Evolutionary conservation across 2,797 vertebrate species (phyloP).

Genomic region (Manis crassicaudata): DNA sequence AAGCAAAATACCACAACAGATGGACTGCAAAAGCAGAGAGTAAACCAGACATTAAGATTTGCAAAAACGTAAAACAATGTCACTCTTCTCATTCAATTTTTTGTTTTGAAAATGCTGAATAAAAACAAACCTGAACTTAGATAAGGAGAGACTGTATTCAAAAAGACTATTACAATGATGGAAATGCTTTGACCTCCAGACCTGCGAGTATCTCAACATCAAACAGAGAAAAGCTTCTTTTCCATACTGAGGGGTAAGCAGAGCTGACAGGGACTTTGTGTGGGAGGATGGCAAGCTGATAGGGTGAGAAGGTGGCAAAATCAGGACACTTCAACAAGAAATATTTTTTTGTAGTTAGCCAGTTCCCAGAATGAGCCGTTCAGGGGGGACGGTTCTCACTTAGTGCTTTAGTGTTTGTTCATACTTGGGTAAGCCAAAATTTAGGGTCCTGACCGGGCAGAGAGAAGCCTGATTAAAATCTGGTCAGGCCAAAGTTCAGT

Average conservation of each 20-base stretch:
- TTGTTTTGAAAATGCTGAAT: constrained; percentile 33
- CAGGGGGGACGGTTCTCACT: neutral
- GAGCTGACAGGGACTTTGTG: neutral
- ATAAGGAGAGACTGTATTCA: neutral
- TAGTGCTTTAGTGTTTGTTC: neutral
- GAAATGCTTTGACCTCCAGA: neutral
- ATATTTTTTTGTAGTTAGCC: neutral
- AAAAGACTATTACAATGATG: neutral
- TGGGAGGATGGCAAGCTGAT: neutral
- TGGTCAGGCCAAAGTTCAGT: neutral
- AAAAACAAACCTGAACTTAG: neutral
- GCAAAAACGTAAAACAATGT: neutral
- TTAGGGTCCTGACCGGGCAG: neutral
- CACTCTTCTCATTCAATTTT: neutral
- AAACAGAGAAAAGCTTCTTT: neutral
- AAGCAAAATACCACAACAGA: neutral
- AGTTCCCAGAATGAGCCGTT: neutral
- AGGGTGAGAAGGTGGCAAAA: neutral
- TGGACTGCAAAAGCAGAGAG: neutral
- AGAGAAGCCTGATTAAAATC: neutral
- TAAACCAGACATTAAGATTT: neutral
- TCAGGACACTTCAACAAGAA: neutral
- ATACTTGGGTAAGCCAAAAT: neutral
- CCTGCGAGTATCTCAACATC: neutral
- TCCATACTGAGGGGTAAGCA: neutral